phyloP scores from a whole-genome alignment of 2,113 vertebrate species.

The Camelus dromedarius region DNA sequence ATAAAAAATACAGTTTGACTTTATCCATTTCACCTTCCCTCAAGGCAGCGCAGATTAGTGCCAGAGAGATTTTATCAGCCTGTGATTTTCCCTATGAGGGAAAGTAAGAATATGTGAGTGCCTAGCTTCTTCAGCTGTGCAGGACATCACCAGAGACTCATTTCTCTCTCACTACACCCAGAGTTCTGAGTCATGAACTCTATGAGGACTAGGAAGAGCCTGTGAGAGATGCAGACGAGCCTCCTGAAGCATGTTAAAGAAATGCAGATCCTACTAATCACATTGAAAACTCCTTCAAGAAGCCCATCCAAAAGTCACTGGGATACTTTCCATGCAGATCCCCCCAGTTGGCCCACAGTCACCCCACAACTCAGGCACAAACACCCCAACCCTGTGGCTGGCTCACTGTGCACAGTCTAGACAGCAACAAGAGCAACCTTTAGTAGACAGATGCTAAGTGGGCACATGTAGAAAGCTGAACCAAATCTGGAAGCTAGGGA shows the following conservation, averaged over 20 bases:
- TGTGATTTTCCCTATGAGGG: background rate
- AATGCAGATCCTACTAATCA: background rate
- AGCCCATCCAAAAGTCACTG: no score
- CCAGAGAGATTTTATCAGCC: background rate
- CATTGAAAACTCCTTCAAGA: background rate
- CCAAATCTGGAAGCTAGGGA: background rate
- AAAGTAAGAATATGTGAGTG: background rate
- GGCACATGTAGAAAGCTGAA: background rate
- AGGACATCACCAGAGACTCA: background rate
- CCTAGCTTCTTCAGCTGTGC: background rate
- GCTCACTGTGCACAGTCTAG: background rate
- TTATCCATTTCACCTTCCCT: background rate
- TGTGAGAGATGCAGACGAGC: background rate
- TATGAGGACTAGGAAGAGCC: background rate
- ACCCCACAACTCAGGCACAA: background rate
- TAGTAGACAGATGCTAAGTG: background rate
- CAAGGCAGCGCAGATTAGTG: background rate
- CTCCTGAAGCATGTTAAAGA: background rate
- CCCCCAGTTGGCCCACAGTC: background rate
- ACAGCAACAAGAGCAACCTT: background rate
- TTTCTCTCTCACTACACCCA: background rate
- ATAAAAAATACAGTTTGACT: background rate
- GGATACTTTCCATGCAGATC: fast-evolving
- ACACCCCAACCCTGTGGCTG: background rate
- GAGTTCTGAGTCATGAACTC: background rate